Evolutionary conservation across 1,140 invertebrate species (phyloP).

Genomic region (Hylyphantes graminicola): DNA sequence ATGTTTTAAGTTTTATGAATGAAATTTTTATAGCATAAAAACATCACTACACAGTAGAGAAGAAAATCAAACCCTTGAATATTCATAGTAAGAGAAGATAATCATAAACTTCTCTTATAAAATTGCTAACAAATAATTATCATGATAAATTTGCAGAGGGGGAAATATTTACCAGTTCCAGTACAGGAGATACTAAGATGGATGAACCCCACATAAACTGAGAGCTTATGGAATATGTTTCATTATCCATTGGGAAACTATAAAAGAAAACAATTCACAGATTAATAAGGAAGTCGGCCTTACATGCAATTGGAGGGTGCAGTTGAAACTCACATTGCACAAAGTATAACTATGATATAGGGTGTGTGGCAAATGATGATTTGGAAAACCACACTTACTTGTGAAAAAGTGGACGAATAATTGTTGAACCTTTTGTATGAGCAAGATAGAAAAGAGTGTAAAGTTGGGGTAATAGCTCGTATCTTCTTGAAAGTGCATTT

Average conservation of each 20-base stretch:
- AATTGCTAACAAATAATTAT: too few species aligned
- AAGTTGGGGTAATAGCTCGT: constrained; percentile 70
- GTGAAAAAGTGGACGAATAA: constrained; percentile 59
- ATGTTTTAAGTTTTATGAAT: too few species aligned
- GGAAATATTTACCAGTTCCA: constrained; percentile 70
- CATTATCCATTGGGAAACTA: constrained; percentile 75
- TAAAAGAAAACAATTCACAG: neutral
- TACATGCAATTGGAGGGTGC: neutral
- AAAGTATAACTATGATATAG: neutral
- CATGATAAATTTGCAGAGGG: too few species aligned
- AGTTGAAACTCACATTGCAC: neutral
- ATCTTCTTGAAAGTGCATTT: constrained; percentile 64
- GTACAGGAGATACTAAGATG: constrained; percentile 68
- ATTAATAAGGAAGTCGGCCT: neutral
- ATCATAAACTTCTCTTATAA: too few species aligned
- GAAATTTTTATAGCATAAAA: too few species aligned
- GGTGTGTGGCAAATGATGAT: neutral
- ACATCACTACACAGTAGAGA: too few species aligned
- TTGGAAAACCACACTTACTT: constrained; percentile 29
- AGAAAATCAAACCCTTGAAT: too few species aligned
- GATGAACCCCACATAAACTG: constrained; percentile 72
- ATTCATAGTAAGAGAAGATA: too few species aligned
- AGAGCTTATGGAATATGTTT: constrained; percentile 79
- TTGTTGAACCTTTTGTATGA: constrained; percentile 65
- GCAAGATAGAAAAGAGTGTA: constrained; percentile 70